Conservation (phyloP, 2,113 vertebrate species). For the Seriola dumerili region DNA sequence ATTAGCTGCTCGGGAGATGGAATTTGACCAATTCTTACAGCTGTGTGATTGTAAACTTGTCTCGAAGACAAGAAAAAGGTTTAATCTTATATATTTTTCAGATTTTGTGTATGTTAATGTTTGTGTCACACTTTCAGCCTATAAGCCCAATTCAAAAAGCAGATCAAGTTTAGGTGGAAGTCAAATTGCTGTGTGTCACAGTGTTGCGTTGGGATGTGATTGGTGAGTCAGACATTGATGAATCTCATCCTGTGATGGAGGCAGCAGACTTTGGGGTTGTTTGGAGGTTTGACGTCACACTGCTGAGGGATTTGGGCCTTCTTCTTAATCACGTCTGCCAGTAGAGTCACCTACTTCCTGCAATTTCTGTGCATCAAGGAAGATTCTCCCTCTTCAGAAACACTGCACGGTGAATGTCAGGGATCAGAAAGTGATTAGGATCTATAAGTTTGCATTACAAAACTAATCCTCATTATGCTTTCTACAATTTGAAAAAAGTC, state of each 20-base stretch:
- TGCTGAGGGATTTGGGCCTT: constrained; percentile 53
- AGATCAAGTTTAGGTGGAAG: constrained; percentile 53
- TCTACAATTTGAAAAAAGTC: not conserved
- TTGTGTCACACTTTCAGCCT: constrained; percentile 16
- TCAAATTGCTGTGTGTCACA: constrained; percentile 44
- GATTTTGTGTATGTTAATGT: constrained; percentile 6
- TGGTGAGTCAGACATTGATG: constrained; percentile 58
- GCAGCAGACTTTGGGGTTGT: constrained; percentile 15
- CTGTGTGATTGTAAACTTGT: constrained; percentile 5
- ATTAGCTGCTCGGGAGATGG: constrained; percentile 46
- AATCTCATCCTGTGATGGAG: constrained; percentile 37
- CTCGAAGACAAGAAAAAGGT: not conserved
- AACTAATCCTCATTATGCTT: constrained; percentile 27
- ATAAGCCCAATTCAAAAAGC: constrained; percentile 45
- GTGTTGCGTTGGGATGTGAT: constrained; percentile 56
- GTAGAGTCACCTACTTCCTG: constrained; percentile 43
- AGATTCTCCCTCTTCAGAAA: constrained; percentile 7
- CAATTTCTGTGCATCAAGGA: not conserved
- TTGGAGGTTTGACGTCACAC: constrained; percentile 60
- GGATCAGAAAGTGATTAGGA: constrained; percentile 1
- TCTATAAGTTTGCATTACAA: constrained; percentile 13
- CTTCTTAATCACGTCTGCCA: constrained; percentile 56
- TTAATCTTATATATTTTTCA: not conserved
- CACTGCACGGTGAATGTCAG: not conserved
- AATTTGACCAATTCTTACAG: constrained; percentile 43